Base-by-base conservation (phyloP, 2,113 vertebrate species). In the Paramormyrops kingsleyae region DNA sequence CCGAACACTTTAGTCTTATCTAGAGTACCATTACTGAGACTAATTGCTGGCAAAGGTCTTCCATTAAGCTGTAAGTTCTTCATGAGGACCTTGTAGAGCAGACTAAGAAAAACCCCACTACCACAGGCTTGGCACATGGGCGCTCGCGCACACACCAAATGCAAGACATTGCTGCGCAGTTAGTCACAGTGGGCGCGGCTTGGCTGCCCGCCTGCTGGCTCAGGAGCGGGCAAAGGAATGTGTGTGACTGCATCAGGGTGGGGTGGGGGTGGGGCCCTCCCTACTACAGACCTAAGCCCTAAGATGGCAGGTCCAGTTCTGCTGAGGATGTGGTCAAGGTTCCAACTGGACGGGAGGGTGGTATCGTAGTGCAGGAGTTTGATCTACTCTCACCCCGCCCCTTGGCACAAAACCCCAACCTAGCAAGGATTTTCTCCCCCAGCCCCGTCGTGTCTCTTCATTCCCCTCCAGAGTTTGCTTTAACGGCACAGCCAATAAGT, bases 211-310 rank as follows among this genome's bases (percentile, higher is more conserved):
- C 96, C 95, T 95, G 95, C 94, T 96, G 95, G 96, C 94, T 93
- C 94, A 93, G 93, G 91, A 52, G 95, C 92, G 95, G 93, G 95
- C 95, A 93, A 95, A 95, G 93, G 95, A 96, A 96, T 96, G 95
- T 93, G 93, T 95, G 92, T 94, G 95, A 95, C 95, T 95, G 89
- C 80, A 27, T 5, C 7, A 93, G 95, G 95, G 94, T 94, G 93
- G 96, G 96, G 95, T 95, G 95, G 93, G 96, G 96, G 95, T 95
- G 95, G 95, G 95, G 96, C 93, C 52, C 87, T 17, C 87, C 21
- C 13, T 87, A 87, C 91, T 92, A 77, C 91, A 88, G 89, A 89
- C 90, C 90, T 91, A n/a, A 91, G 47, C 92, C 91, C 90, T 92
- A 19, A 90, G 90, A 87, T 89, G 93, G 92, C 89, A 91, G 62